Evolutionary conservation across 2,113 vertebrate genomes (phyloP), one percentile per base, ranked within the genome.

Genomic region (Micronycteris hirsuta): DNA sequence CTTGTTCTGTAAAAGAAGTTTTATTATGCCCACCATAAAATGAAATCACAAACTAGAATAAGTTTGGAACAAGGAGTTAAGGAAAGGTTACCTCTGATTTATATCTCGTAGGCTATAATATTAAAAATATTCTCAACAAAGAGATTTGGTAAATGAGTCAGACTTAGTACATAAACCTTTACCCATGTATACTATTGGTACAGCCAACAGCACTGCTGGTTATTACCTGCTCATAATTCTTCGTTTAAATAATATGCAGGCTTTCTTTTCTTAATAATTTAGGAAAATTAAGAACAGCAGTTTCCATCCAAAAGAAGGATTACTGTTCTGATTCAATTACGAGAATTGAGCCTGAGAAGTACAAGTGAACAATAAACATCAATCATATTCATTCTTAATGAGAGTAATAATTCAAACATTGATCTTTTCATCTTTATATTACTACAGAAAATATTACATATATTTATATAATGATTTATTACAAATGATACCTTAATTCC

Each of bases 351-450:
- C 73, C 28, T 52, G 38, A 90, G 77, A 91, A 76, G 47, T 71
- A 68, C 26, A 45, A 84, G 49, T 41, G 43, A 96, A 93, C 41
- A 95, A 61, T 63, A 97, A 93, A 58, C n/a, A 74, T 94, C 43
- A 74, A 74, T 94, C 43, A 74, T 58, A 83, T 5, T 94, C 49
- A 87, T 71, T 96, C 96, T 85, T 93, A 96, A 94, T 93, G 38
- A 94, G 1, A 90, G 20, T 38, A 95, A 19, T 56, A 96, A 84
- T 26, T 93, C 73, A 93, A 93, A 92, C 31, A 91, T 73, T 80
- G 54, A 95, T 91, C 89, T 82, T 80, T 83, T 77, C 28, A 63
- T 22, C 56, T 52, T 82, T 83, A 43, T 56, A 89, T 68, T 89
- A 89, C 70, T 96, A 15, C 0, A 58, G 43, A 73, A 97, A 70